phyloP scores from a whole-genome alignment of 2,797 vertebrate species.

The Spinus pinus region DNA sequence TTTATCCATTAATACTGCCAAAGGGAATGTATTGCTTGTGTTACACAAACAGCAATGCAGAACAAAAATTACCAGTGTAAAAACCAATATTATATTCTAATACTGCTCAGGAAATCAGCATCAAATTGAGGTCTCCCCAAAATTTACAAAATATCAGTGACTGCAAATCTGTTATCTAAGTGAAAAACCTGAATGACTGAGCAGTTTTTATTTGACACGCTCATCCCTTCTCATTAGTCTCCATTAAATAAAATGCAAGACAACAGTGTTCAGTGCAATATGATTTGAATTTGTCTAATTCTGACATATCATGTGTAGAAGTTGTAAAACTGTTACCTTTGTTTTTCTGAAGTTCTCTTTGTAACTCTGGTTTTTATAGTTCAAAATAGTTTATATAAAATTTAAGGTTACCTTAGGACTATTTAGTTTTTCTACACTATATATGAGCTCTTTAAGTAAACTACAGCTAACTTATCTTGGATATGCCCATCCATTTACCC shows the following conservation, averaged over 20 bases:
- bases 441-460: neutral
- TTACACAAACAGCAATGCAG: neutral
- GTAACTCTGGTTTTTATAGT: neutral
- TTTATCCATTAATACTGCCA: neutral
- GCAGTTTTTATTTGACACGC: neutral
- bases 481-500: neutral
- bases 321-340: neutral
- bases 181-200: neutral
- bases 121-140: neutral
- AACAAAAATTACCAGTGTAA: neutral
- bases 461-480: neutral
- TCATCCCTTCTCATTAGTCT: neutral
- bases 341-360: neutral
- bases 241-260: neutral
- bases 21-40: neutral
- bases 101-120: neutral
- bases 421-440: neutral
- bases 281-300: neutral
- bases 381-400: neutral
- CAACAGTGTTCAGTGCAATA: rapidly evolving
- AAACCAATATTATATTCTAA: neutral
- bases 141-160: neutral
- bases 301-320: neutral
- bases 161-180: neutral
- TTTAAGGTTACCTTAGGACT: neutral